Conservation (phyloP, 2,888 invertebrate species). For the Caenorhabditis sp. region DNA sequence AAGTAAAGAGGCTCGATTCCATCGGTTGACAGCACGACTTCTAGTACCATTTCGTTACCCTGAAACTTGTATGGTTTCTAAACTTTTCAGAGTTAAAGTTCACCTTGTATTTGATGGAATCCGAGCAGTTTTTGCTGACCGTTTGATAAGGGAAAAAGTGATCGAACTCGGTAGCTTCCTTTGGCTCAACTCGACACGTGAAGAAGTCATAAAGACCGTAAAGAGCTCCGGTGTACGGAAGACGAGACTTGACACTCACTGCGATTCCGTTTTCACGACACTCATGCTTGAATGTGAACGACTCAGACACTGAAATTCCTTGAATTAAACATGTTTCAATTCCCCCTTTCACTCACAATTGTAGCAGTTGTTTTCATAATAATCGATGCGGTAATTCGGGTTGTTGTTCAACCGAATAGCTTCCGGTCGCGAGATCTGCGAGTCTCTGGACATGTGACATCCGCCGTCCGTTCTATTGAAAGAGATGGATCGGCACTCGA, state of each 20-base stretch:
- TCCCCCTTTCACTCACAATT: slow-evolving; percentile 76
- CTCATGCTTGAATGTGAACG: slow-evolving; percentile 80
- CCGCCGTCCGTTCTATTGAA: slow-evolving; percentile 83
- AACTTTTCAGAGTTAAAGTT: neutral
- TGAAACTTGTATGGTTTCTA: slow-evolving; percentile 19
- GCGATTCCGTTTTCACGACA: slow-evolving; percentile 80
- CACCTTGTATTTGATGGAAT: slow-evolving; percentile 81
- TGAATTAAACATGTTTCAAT: neutral
- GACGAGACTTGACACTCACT: slow-evolving; percentile 77
- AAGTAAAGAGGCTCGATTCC: slow-evolving; percentile 83
- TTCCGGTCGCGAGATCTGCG: slow-evolving; percentile 81
- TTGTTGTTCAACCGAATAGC: slow-evolving; percentile 82
- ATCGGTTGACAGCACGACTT: slow-evolving; percentile 83
- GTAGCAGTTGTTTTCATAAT: slow-evolving; percentile 83
- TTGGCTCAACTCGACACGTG: slow-evolving; percentile 82
- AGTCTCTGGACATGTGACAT: slow-evolving; percentile 81
- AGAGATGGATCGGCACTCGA: slow-evolving; percentile 81
- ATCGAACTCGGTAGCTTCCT: slow-evolving; percentile 77
- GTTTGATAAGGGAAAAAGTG: slow-evolving; percentile 82
- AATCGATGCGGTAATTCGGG: slow-evolving; percentile 83
- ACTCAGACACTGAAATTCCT: slow-evolving; percentile 77
- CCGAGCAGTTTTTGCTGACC: slow-evolving; percentile 81
- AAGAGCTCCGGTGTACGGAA: slow-evolving; percentile 83
- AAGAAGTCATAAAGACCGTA: slow-evolving; percentile 83
- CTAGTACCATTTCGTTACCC: slow-evolving; percentile 82